A percentile compares a stretch with the other conserved stretches of the same genome.
These are phyloP conservation scores for Triplophysa yarkandensis DNA, from an alignment of 2,797 vertebrate species.

Conservation along the genomic window DNA sequence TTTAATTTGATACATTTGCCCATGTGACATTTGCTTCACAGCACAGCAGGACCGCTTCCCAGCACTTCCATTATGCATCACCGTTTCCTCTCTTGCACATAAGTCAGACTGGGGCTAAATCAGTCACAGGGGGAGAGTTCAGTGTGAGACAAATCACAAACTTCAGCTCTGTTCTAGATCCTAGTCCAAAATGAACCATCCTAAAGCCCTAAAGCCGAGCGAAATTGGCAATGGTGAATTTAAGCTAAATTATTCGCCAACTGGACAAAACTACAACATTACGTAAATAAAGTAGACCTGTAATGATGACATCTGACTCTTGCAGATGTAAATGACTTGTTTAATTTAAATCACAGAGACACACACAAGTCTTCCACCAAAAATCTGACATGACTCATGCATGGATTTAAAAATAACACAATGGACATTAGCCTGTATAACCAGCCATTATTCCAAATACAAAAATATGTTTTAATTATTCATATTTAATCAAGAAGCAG, in stretches of 20 bases:
- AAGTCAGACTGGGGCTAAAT: slow-evolving; percentile 8
- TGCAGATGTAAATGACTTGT: neutral
- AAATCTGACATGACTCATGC: neutral
- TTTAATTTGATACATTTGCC: slow-evolving; percentile 27
- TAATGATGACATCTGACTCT: neutral
- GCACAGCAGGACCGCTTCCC: neutral
- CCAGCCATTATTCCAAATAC: too few species aligned
- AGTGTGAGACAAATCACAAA: slow-evolving; percentile 30
- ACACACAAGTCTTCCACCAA: neutral
- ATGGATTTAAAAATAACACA: too few species aligned
- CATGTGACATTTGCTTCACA: slow-evolving; percentile 9
- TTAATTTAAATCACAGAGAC: neutral
- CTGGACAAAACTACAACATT: neutral
- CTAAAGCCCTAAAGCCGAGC: neutral
- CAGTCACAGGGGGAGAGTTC: slow-evolving; percentile 17
- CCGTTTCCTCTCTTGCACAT: neutral
- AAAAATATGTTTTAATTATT: neutral
- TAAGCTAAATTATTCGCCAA: neutral
- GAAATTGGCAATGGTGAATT: neutral
- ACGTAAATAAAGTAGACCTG: neutral
- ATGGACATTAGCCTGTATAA: neutral
- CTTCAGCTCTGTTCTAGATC: neutral
- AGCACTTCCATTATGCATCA: slow-evolving; percentile 11
- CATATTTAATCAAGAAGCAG: neutral
- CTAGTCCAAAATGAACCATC: neutral